Conservation (phyloP, 2,888 invertebrate genomes). For the Gonocerus acuteangulatus region DNA sequence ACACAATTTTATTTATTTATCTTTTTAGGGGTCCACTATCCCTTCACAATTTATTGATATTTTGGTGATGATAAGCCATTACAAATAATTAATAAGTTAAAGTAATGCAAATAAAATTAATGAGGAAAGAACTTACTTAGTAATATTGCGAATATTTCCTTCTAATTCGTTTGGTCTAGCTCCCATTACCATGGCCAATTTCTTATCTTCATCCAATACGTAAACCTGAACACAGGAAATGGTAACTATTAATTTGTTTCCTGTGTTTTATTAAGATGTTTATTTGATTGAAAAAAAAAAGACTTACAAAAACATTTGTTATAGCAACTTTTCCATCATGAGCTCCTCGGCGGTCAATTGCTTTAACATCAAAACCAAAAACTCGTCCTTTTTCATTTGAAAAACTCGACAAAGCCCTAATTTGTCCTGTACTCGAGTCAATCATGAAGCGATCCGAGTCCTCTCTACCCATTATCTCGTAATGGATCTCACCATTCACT, state of each 20-base stretch:
- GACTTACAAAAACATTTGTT: slow-evolving; percentile 74
- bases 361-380: slow-evolving; percentile 80
- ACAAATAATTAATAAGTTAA: too few species aligned
- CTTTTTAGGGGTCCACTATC: too few species aligned
- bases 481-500: slow-evolving; percentile 68
- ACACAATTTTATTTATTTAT: too few species aligned
- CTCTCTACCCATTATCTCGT: slow-evolving; percentile 57
- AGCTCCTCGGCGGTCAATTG: slow-evolving; percentile 70
- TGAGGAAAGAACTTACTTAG: slow-evolving; percentile 53
- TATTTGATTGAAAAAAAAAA: not conserved
- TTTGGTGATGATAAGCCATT: too few species aligned
- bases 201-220: slow-evolving; percentile 70
- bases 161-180: slow-evolving; percentile 70
- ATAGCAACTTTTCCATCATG: slow-evolving; percentile 76
- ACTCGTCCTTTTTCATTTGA: slow-evolving; percentile 63
- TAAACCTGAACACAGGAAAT: slow-evolving; percentile 68
- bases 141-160: slow-evolving; percentile 60
- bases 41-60: too few species aligned
- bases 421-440: slow-evolving; percentile 66
- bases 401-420: slow-evolving; percentile 63
- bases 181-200: slow-evolving; percentile 69
- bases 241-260: slow-evolving; percentile 36
- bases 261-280: not conserved
- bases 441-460: slow-evolving; percentile 72
- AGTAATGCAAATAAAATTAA: too few species aligned